Evolutionary conservation across 2,797 vertebrate species (phyloP).

Genomic region (Nannoperca australis): DNA sequence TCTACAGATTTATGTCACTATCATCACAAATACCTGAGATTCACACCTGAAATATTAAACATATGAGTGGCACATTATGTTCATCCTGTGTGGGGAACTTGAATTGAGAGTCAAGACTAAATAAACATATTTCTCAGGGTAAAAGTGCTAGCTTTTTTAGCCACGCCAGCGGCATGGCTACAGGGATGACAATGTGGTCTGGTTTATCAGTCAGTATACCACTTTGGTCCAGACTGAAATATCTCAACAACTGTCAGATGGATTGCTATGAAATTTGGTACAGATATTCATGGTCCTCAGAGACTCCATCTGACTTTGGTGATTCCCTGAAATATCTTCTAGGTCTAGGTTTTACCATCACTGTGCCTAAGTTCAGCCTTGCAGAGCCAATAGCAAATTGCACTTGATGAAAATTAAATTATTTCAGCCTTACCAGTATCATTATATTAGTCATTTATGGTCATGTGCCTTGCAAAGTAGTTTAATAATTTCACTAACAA

Average conservation of each 20-base stretch:
- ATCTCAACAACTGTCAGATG: too few species aligned
- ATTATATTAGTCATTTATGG: neutral
- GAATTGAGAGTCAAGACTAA: neutral
- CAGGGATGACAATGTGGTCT: neutral
- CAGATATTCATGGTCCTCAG: too few species aligned
- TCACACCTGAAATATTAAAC: slow-evolving; percentile 7
- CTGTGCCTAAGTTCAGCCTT: neutral
- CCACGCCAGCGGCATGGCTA: neutral
- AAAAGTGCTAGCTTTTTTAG: neutral
- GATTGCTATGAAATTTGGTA: too few species aligned
- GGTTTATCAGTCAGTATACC: neutral
- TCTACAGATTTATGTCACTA: neutral
- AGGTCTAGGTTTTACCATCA: neutral
- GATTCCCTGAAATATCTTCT: too few species aligned
- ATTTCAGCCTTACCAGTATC: neutral
- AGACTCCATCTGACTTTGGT: too few species aligned
- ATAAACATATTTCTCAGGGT: neutral
- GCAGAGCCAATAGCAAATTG: neutral
- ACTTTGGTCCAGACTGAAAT: too few species aligned
- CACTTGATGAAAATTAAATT: neutral
- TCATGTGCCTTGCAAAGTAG: neutral
- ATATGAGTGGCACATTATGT: neutral
- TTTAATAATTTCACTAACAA: neutral
- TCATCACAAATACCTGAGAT: slow-evolving; percentile 13
- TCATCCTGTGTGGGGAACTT: neutral